Evolutionary conservation across 1,140 invertebrate genomes (phyloP).

Genomic region (Drosophila tsacasi): DNA sequence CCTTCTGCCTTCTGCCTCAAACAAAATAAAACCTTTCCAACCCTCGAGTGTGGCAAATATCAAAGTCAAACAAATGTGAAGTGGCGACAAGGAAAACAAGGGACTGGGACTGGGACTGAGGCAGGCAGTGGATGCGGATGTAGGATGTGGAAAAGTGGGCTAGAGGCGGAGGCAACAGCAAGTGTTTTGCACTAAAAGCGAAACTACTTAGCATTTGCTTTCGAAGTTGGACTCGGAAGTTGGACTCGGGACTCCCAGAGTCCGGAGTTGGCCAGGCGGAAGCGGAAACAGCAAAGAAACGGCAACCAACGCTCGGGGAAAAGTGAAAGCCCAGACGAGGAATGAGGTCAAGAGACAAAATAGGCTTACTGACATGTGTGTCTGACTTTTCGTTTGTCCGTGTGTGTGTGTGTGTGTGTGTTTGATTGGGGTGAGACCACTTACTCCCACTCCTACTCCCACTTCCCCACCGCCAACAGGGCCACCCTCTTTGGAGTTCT

Average conservation of each 20-base stretch:
- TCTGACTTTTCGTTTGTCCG: conserved; percentile 21
- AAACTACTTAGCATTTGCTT: conserved; percentile 79
- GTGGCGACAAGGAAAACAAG: conserved; percentile 30
- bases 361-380: conserved; percentile 71
- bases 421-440: conserved; percentile 8
- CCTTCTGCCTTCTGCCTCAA: neutral
- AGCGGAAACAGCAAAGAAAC: conserved; percentile 50
- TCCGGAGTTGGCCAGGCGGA: conserved; percentile 41
- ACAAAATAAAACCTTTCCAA: conserved; percentile 26
- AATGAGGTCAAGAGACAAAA: conserved; percentile 73
- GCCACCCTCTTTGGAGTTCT: neutral
- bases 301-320: conserved; percentile 12
- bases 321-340: conserved; percentile 55
- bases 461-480: neutral
- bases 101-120: neutral
- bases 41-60: conserved; percentile 55
- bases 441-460: neutral
- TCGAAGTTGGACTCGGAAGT: conserved; percentile 20
- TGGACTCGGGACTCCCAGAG: conserved; percentile 4
- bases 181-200: conserved; percentile 80
- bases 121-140: neutral
- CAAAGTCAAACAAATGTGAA: conserved; percentile 66
- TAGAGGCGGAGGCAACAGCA: conserved; percentile 12
- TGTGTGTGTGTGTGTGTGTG: conserved; percentile 19
- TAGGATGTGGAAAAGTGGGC: conserved; percentile 5